Evolutionary conservation across 2,797 vertebrate species (phyloP).

Genomic region (Graptemys geographica): DNA sequence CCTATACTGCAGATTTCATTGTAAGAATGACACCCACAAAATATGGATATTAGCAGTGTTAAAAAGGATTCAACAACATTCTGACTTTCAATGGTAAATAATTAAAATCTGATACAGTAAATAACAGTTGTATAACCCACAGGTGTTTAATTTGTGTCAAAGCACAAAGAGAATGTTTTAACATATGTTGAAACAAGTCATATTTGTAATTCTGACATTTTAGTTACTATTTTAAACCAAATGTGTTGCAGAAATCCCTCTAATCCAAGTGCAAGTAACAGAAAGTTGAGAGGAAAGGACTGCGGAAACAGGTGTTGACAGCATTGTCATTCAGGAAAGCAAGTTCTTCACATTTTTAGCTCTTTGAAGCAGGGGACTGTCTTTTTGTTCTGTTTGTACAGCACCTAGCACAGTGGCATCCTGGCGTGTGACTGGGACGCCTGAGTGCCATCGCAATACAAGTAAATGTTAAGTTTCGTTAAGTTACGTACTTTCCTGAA

Average conservation of each 20-base stretch:
- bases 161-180: slow-evolving; percentile 18
- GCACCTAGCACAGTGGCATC: background rate
- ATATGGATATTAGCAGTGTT: background rate
- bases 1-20: background rate
- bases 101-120: slow-evolving; percentile 44
- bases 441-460: background rate
- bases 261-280: slow-evolving; percentile 29
- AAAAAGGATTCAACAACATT: background rate
- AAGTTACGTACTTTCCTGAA: background rate
- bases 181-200: slow-evolving; percentile 36
- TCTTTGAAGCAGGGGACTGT: background rate
- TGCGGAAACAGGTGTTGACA: background rate
- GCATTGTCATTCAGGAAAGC: background rate
- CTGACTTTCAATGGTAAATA: background rate
- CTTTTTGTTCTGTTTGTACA: background rate
- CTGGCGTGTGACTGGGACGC: background rate
- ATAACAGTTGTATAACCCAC: background rate
- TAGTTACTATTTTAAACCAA: slow-evolving; percentile 28
- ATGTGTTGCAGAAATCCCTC: background rate
- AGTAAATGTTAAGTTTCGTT: background rate
- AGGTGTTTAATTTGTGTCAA: slow-evolving; percentile 34
- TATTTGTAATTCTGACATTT: slow-evolving; percentile 20
- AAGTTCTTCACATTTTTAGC: background rate
- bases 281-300: background rate
- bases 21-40: background rate